phyloP scores from a whole-genome alignment of 2,797 vertebrate genomes.

The Aythya fuligula region DNA sequence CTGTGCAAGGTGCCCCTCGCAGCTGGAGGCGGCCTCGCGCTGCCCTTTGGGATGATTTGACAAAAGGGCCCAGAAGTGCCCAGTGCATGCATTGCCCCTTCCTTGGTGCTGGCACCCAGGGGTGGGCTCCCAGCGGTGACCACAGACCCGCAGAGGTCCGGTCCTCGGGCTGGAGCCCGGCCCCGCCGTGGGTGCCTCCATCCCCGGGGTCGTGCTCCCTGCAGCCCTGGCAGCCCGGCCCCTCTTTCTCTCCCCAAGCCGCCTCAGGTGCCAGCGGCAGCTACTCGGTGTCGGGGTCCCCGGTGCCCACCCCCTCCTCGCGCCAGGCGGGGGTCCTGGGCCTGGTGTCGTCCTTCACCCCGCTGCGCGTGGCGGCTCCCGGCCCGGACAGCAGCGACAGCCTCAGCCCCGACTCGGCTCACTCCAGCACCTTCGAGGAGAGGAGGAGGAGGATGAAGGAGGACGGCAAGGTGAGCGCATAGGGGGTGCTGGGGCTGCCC shows the following conservation, averaged over 20 bases:
- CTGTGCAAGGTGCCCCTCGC: not conserved
- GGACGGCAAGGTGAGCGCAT: slow-evolving; percentile 52
- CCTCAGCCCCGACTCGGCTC: rapidly evolving
- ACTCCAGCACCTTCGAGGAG: slow-evolving; percentile 5
- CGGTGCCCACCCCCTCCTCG: not conserved
- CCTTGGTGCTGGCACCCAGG: not conserved
- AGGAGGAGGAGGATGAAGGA: slow-evolving; percentile 54
- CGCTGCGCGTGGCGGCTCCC: not conserved
- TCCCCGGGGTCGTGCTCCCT: rapidly evolving
- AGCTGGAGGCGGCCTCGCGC: not conserved
- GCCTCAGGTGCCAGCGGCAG: slow-evolving; percentile 53
- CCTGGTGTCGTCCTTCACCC: slow-evolving; percentile 31
- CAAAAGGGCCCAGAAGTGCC: not conserved
- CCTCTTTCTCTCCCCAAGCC: slow-evolving; percentile 18
- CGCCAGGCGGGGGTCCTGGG: not conserved
- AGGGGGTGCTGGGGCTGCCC: not conserved
- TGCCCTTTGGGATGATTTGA: not conserved
- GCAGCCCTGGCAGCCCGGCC: not conserved
- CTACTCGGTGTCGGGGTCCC: slow-evolving; percentile 16
- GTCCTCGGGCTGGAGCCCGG: not conserved
- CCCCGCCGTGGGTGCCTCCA: not conserved
- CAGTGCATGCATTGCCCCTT: not conserved
- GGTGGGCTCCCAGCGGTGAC: rapidly evolving
- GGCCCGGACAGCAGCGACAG: not conserved
- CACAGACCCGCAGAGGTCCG: not conserved